Base-by-base conservation (phyloP, 2,888 invertebrate species). In the Tyria jacobaeae region DNA sequence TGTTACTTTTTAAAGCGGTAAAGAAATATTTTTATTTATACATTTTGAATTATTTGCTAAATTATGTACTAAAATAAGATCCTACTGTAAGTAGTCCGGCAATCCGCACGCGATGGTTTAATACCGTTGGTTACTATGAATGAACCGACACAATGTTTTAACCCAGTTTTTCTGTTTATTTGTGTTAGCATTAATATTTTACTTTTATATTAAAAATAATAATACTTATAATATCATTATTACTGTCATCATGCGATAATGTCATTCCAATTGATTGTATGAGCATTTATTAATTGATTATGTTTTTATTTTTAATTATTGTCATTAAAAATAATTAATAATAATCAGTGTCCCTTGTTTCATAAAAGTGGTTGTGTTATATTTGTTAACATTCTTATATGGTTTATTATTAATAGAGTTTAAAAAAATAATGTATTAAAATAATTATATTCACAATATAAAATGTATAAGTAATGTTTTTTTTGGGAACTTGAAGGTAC, bases 231-330 rank as follows among this genome's bases (percentile, higher is more conserved):
- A 41, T 58, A 21, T 41, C 47, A 17, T 60, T 54, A 41, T 67
- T 64, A 60, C 60, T 68, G 63, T 56, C 64, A 53, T 65, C 81
- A 83, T 81, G 81, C 83, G 78, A 83, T 76, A 82, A 85, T 82
- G 81, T 80, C 82, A 78, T 78, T 77, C 76, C 75, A 80, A 80
- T 60, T 66, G 61, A 60, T 69, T 65, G 66, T 63, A 49, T 64
- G 66, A 64, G 68, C 67, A 67, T 64, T 54, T 50, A 50, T 50
- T 50, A 27, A 37, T 53, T 48, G 17, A 52, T 51, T 60, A 52
- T 49, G 62, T 66, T 65, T 67, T 70, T 74, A 66, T 67, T 50
- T 52, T 74, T 76, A 64, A 71, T 66, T 60, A 54, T 53, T 64
- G n/a, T n/a, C n/a, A n/a, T n/a, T n/a, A n/a, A n/a, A n/a, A n/a